A percentile compares a stretch with the other conserved stretches of the same genome.
Evolutionary conservation across 2,113 vertebrate genomes (phyloP).

Genomic region (Triplophysa rosa): DNA sequence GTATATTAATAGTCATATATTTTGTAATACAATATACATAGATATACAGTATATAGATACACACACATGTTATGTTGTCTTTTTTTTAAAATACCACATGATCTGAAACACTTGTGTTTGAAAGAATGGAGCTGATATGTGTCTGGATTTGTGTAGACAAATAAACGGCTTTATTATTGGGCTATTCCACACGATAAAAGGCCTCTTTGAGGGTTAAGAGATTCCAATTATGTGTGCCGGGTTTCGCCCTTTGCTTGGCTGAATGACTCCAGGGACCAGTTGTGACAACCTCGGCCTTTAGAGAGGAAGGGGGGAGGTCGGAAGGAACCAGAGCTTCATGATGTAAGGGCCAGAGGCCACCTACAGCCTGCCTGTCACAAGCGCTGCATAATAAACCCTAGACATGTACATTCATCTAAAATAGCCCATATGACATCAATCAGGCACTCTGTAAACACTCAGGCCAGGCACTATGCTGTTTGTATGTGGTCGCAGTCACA

Average conservation of each 20-base stretch:
- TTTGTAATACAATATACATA: too few species aligned
- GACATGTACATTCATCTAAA: constrained; percentile 48
- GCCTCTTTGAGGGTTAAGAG: constrained; percentile 45
- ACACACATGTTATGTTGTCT: too few species aligned
- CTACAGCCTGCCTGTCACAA: constrained; percentile 47
- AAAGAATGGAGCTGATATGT: background rate
- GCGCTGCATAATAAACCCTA: constrained; percentile 41
- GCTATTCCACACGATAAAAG: constrained; percentile 34
- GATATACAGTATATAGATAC: too few species aligned
- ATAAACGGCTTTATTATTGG: constrained; percentile 15
- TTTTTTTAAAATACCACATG: background rate
- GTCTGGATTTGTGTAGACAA: constrained; percentile 3
- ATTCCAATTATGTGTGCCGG: constrained; percentile 47
- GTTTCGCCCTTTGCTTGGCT: constrained; percentile 51
- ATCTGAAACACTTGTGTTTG: background rate
- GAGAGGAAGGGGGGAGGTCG: constrained; percentile 22
- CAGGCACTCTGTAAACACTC: constrained; percentile 1
- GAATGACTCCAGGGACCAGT: constrained; percentile 49
- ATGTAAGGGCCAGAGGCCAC: constrained; percentile 42
- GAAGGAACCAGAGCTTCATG: constrained; percentile 25
- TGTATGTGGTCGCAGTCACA: constrained; percentile 41
- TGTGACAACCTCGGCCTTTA: constrained; percentile 52
- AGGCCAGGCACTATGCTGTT: constrained; percentile 41
- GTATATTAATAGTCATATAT: too few species aligned
- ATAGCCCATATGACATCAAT: constrained; percentile 13